These are phyloP conservation scores for Tortricodes alternella DNA, from an alignment of 2,888 invertebrate species.

Conservation along the genomic window DNA sequence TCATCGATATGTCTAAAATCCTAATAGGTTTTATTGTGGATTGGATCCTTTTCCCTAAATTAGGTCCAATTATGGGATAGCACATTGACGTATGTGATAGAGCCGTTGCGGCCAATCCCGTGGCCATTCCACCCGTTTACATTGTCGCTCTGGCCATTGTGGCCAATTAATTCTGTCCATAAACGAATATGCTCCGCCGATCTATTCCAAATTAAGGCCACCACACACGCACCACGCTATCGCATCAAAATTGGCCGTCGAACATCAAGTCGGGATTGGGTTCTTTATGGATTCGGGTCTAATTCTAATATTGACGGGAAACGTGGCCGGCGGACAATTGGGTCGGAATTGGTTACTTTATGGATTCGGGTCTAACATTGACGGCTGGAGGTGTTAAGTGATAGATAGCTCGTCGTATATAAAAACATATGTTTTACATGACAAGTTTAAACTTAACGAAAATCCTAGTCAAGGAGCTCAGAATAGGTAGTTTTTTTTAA, in stretches of 20 bases:
- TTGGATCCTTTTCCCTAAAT: no score
- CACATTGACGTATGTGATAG: constrained; percentile 17
- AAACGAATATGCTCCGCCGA: constrained; percentile 30
- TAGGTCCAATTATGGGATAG: constrained; percentile 23
- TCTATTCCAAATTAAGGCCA: constrained; percentile 34
- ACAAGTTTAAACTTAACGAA: no score
- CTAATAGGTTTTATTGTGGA: no score
- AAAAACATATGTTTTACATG: no score
- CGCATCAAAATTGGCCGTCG: constrained; percentile 21
- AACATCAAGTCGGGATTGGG: constrained; percentile 25
- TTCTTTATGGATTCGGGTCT: constrained; percentile 20
- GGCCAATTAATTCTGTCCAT: constrained; percentile 33
- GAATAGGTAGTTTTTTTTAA: no score
- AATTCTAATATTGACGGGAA: constrained; percentile 2
- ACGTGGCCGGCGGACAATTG: constrained; percentile 17
- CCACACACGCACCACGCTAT: constrained; percentile 4
- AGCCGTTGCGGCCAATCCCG: constrained; percentile 4
- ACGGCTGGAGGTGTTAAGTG: background rate
- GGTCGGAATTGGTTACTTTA: constrained; percentile 25
- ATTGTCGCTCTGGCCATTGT: constrained; percentile 25
- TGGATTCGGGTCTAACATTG: constrained; percentile 12
- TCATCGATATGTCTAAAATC: no score
- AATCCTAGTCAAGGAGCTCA: no score
- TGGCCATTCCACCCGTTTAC: constrained; percentile 20
- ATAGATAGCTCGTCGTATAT: background rate